Evolutionary conservation across 2,113 vertebrate species (phyloP).

Genomic region (Ictalurus furcatus): DNA sequence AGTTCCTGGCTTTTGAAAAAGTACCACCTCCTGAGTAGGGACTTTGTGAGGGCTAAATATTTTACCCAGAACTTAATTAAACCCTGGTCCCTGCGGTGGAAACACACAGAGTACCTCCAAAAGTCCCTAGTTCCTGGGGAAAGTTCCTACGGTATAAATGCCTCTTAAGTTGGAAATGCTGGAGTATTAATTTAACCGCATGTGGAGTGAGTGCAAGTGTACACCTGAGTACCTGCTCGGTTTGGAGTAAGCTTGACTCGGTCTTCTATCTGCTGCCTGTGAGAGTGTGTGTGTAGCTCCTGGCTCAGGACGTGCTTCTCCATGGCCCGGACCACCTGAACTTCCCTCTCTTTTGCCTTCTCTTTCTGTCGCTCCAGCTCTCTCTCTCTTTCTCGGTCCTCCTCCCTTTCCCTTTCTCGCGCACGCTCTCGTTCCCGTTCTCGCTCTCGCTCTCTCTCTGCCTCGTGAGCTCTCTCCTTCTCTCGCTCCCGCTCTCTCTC

Average conservation of each 20-base stretch:
- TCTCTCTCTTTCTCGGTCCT: slow-evolving; percentile 76
- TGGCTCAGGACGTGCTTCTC: slow-evolving; percentile 82
- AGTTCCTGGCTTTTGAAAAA: too few relatives aligned
- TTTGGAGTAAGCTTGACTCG: slow-evolving; percentile 82
- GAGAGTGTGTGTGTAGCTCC: slow-evolving; percentile 71
- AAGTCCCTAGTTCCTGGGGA: too few relatives aligned
- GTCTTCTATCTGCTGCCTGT: slow-evolving; percentile 81
- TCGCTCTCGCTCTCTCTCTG: slow-evolving; percentile 79
- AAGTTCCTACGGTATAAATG: too few relatives aligned
- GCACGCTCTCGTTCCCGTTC: slow-evolving; percentile 78
- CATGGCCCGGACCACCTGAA: slow-evolving; percentile 86
- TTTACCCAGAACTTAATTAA: too few relatives aligned
- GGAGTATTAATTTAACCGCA: neutral
- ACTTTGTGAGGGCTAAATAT: too few relatives aligned
- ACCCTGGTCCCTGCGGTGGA: too few relatives aligned
- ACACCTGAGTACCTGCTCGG: slow-evolving; percentile 78
- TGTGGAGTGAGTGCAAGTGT: neutral
- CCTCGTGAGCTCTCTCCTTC: slow-evolving; percentile 74
- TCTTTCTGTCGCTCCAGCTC: slow-evolving; percentile 84
- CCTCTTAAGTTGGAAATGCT: neutral
- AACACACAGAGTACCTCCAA: too few relatives aligned
- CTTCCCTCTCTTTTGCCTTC: slow-evolving; percentile 85
- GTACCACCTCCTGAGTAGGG: too few relatives aligned
- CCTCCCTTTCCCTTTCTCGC: slow-evolving; percentile 78
- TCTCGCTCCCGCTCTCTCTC: slow-evolving; percentile 83